phyloP scores from a whole-genome alignment of 2,113 vertebrate genomes.

The Gallinago undulata region DNA sequence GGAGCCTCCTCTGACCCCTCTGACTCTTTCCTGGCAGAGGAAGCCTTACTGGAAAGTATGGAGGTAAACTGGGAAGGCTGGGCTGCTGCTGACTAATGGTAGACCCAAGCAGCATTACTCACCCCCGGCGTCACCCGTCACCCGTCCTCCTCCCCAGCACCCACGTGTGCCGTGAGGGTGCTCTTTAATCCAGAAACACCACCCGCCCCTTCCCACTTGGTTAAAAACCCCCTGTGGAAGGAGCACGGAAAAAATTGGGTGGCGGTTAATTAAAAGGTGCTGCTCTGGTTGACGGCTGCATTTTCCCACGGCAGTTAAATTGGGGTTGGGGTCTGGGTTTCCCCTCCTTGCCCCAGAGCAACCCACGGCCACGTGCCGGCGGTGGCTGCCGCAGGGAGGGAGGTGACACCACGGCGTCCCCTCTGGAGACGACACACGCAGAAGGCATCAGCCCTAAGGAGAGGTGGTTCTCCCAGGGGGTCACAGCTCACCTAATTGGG shows the following conservation, averaged over 20 bases:
- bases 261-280: background rate
- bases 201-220: background rate
- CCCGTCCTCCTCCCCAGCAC: accelerated
- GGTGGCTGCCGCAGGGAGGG: background rate
- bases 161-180: accelerated
- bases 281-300: accelerated
- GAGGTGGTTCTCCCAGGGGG: background rate
- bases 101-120: background rate
- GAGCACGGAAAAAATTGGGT: accelerated
- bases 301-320: background rate
- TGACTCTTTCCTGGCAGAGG: background rate
- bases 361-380: accelerated
- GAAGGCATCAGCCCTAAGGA: too few relatives aligned
- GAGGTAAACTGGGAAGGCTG: background rate
- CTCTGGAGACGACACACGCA: background rate
- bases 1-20: background rate
- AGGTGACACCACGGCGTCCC: accelerated
- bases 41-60: background rate
- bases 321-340: background rate
- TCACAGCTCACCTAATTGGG: background rate
- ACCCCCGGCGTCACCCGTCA: background rate
- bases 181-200: accelerated
- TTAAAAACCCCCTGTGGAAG: background rate
- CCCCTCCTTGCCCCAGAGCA: background rate
- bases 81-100: background rate